A percentile compares a stretch with the other conserved stretches of the same genome.
These are phyloP conservation scores for Anomalospiza imberbis DNA, from an alignment of 2,797 vertebrate species.

Conservation along the genomic window DNA sequence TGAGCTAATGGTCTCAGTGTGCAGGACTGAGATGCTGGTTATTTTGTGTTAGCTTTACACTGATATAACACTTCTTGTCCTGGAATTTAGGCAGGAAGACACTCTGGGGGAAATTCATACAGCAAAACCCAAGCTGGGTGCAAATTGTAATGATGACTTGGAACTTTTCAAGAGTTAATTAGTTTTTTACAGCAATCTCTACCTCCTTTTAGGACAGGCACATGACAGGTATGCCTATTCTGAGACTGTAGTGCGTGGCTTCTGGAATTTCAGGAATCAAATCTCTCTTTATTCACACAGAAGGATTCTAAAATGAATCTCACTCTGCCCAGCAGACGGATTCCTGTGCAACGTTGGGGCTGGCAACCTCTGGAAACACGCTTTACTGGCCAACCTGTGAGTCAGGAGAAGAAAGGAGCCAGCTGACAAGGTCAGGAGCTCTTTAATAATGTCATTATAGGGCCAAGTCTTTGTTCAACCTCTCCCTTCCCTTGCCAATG, in stretches of 20 bases:
- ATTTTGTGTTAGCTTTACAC: not conserved
- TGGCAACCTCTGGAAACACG: not conserved
- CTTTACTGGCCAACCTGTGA: not conserved
- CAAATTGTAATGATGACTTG: not conserved
- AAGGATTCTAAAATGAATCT: not conserved
- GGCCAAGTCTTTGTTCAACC: not conserved
- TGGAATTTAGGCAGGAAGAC: not conserved
- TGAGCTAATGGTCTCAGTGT: not conserved
- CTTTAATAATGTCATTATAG: not conserved
- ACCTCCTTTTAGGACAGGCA: not conserved
- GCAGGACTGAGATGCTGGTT: not conserved
- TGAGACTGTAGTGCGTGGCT: not conserved
- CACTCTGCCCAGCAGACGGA: not conserved
- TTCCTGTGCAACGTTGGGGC: not conserved
- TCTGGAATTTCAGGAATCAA: not conserved
- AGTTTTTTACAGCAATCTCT: not conserved
- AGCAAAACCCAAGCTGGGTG: not conserved
- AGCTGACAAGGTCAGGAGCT: not conserved
- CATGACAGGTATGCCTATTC: not conserved
- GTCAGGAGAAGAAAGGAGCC: not conserved
- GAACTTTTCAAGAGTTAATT: not conserved
- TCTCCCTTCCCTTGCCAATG: not conserved
- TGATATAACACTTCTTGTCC: fast-evolving
- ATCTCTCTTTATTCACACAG: not conserved
- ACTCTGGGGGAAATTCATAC: not conserved